A percentile compares a stretch with the other conserved stretches of the same genome.
phyloP scores from a whole-genome alignment of 92 coral and sea anemone species.

The Blastomussa wellsi region DNA sequence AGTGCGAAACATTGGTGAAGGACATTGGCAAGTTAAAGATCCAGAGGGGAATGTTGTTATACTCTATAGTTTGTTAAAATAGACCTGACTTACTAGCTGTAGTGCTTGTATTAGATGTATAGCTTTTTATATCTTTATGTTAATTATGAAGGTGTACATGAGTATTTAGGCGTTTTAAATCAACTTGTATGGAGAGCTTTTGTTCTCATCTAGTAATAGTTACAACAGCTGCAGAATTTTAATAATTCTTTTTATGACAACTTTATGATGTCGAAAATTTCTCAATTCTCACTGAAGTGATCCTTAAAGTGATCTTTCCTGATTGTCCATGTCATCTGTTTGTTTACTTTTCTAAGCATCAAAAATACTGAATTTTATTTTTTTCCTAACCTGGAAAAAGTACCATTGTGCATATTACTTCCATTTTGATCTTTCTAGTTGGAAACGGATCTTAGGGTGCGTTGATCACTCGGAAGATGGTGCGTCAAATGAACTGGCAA shows the following conservation, averaged over 20 bases:
- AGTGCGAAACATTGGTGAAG: slow-evolving; percentile 76
- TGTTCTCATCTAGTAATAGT: neutral
- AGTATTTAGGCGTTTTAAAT: neutral
- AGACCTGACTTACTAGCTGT: neutral
- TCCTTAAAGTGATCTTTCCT: neutral
- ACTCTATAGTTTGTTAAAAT: slow-evolving; percentile 64
- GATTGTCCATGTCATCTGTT: neutral
- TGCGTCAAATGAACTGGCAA: too few species aligned
- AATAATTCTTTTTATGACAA: neutral
- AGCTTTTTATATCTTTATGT: slow-evolving; percentile 6
- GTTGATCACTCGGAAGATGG: too few species aligned
- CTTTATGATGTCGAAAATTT: neutral
- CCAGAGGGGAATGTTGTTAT: slow-evolving; percentile 80
- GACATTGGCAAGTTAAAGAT: slow-evolving; percentile 84
- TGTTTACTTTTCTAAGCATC: neutral
- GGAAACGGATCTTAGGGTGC: neutral
- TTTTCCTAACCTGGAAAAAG: neutral
- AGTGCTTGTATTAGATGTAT: neutral
- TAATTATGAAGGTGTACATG: neutral
- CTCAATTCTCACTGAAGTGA: neutral
- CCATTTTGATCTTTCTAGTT: neutral
- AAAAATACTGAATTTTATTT: neutral
- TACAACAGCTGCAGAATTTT: neutral
- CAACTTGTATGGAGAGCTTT: neutral
- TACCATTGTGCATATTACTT: too few species aligned